Conservation (phyloP, 1,140 invertebrate species). For the Pogonomyrmex barbatus region DNA sequence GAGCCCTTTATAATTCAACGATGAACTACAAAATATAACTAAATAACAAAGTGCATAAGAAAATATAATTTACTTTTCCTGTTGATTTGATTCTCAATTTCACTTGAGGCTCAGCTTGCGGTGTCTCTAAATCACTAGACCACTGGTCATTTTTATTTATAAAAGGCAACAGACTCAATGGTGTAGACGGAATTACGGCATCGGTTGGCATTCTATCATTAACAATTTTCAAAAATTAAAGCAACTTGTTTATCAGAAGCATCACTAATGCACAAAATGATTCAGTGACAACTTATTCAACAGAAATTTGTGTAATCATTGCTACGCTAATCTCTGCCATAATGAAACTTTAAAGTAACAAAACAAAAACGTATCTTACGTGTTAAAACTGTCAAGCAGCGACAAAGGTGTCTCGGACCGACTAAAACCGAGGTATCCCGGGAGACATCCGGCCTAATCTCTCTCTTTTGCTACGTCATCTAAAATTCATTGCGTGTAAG, state of each 20-base stretch:
- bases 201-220: constrained; percentile 70
- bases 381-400: constrained; percentile 21
- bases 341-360: constrained; percentile 19
- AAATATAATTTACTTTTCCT: constrained; percentile 8
- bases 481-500: constrained; percentile 51
- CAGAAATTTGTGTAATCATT: neutral
- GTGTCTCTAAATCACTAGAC: constrained; percentile 82
- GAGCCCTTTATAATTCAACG: neutral
- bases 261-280: neutral
- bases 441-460: constrained; percentile 28
- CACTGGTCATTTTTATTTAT: constrained; percentile 79
- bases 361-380: constrained; percentile 54
- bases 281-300: neutral
- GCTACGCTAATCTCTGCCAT: neutral
- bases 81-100: neutral
- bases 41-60: constrained; percentile 33
- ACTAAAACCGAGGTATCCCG: constrained; percentile 57
- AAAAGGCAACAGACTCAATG: constrained; percentile 78
- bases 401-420: constrained; percentile 64
- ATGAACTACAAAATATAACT: neutral
- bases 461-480: constrained; percentile 67
- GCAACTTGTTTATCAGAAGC: neutral
- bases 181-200: constrained; percentile 76
- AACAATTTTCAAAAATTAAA: constrained; percentile 34
- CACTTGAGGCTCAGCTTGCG: constrained; percentile 57